Evolutionary conservation across 1,140 invertebrate species (phyloP).

Genomic region (Lanistes nyassanus): DNA sequence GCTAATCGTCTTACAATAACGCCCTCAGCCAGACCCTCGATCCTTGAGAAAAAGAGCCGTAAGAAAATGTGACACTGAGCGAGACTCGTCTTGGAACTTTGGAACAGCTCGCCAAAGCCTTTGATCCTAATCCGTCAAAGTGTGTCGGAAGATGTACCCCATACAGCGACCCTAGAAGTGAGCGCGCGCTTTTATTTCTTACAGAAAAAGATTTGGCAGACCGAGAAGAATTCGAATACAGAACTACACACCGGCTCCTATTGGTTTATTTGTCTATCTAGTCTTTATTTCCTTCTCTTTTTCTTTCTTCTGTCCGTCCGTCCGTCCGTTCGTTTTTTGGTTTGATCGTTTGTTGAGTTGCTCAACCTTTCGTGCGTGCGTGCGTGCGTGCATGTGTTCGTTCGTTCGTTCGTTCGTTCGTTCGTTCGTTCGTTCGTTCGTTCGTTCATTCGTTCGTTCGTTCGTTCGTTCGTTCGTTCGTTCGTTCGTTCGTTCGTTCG

Average conservation of each 20-base stretch:
- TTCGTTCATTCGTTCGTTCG: no score
- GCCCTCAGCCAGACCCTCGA: no score
- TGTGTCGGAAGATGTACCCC: neutral
- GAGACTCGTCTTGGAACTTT: no score
- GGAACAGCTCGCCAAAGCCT: no score
- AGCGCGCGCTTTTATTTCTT: neutral
- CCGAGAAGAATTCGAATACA: no score
- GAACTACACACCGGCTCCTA: neutral
- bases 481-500: neutral
- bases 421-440: neutral
- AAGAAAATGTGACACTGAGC: no score
- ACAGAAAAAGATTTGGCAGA: neutral
- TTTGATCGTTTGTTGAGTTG: neutral
- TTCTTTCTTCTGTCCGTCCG: neutral
- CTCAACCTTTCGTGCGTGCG: neutral
- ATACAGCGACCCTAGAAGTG: neutral
- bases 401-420: neutral
- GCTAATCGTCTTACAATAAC: no score
- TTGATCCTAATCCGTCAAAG: no score
- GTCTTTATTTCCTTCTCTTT: no score
- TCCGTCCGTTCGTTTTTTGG: neutral
- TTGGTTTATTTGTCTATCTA: no score
- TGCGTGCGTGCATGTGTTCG: neutral
- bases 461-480: neutral
- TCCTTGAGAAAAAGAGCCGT: no score